Conservation (phyloP, 2,797 vertebrate genomes). For the Dipus sagitta region DNA sequence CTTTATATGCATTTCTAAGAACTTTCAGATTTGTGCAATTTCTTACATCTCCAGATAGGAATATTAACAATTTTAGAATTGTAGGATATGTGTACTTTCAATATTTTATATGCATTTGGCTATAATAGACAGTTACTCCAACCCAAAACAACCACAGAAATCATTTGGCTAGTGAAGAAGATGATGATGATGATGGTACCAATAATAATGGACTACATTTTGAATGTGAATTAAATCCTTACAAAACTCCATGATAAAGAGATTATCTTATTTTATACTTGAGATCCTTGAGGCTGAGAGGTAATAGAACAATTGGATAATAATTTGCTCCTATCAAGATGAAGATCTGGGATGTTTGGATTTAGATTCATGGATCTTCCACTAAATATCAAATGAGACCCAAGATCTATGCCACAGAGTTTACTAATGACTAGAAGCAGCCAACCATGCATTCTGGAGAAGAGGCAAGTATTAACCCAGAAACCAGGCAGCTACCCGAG, state of each 20-base stretch:
- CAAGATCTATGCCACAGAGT: no score
- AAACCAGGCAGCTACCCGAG: no score
- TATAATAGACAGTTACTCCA: neutral
- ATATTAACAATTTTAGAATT: constrained; percentile 25
- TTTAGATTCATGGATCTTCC: no score
- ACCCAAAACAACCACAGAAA: neutral
- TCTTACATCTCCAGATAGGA: neutral
- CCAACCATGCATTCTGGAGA: no score
- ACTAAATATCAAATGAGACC: no score
- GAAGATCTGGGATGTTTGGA: no score
- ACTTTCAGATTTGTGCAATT: neutral
- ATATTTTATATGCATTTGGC: neutral
- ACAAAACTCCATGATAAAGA: constrained; percentile 24
- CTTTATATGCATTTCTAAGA: neutral
- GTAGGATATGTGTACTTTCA: neutral
- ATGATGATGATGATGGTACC: neutral
- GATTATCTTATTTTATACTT: no score
- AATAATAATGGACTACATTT: neutral
- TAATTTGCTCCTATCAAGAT: no score
- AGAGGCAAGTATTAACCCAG: no score
- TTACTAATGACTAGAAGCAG: no score
- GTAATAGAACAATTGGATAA: no score
- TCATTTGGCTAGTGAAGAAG: neutral
- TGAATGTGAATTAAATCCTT: neutral
- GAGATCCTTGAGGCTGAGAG: no score